Evolutionary conservation across 2,888 invertebrate species (phyloP).

Genomic region (Junonia oenone): DNA sequence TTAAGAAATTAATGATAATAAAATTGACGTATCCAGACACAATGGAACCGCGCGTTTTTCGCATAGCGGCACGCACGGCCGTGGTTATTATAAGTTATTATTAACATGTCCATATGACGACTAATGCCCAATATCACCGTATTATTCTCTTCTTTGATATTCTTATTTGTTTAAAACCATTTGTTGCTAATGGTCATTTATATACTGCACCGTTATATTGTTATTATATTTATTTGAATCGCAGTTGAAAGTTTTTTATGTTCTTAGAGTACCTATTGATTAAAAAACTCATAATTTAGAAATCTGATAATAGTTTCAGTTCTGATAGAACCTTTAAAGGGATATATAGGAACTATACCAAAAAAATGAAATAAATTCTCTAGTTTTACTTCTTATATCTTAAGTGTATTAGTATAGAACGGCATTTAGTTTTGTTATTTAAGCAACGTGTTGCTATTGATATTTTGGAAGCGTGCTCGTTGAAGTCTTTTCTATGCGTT

Average conservation of each 20-base stretch:
- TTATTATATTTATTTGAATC: too few relatives aligned
- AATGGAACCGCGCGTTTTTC: constrained; percentile 31
- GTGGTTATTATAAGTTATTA: constrained; percentile 33
- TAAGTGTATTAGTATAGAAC: too few relatives aligned
- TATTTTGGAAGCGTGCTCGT: constrained; percentile 20
- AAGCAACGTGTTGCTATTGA: too few relatives aligned
- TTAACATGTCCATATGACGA: constrained; percentile 26
- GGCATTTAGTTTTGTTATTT: too few relatives aligned
- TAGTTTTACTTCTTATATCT: too few relatives aligned
- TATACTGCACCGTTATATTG: not conserved
- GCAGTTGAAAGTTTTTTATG: too few relatives aligned
- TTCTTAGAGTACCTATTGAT: too few relatives aligned
- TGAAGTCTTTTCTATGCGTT: constrained; percentile 29
- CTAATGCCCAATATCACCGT: constrained; percentile 18
- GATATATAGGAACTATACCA: too few relatives aligned
- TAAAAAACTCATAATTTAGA: too few relatives aligned
- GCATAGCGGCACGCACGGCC: constrained; percentile 30
- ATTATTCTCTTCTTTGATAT: constrained; percentile 7
- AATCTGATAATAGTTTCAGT: too few relatives aligned
- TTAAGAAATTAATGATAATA: not conserved
- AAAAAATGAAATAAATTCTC: too few relatives aligned
- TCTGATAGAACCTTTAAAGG: too few relatives aligned
- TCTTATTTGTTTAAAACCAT: not conserved
- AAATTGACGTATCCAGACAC: not conserved
- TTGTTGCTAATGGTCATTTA: not conserved